Conservation (phyloP, 2,113 vertebrate species). For the Balaenoptera acutorostrata region DNA sequence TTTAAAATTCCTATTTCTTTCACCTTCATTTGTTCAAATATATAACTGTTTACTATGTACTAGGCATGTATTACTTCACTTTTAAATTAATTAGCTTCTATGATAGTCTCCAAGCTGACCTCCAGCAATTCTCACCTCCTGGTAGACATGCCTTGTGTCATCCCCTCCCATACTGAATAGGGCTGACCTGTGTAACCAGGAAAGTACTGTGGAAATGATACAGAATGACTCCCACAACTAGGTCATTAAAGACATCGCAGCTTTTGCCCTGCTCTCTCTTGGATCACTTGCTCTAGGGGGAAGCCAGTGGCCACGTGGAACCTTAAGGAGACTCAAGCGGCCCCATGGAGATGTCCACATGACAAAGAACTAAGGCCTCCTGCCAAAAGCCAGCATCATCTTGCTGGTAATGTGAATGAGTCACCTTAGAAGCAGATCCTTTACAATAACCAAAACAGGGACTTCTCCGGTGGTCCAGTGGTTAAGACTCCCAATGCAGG, state of each 20-base stretch:
- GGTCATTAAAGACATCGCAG: too few species aligned
- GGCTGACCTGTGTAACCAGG: neutral
- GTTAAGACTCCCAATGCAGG: too few species aligned
- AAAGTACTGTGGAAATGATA: neutral
- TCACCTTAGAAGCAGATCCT: neutral
- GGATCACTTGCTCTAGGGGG: neutral
- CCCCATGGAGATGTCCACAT: neutral
- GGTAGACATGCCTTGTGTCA: neutral
- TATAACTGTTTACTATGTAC: neutral
- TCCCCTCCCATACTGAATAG: neutral
- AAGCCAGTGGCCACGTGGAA: neutral
- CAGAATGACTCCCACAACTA: neutral
- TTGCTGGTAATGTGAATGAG: neutral
- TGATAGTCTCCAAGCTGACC: neutral
- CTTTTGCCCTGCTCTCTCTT: neutral
- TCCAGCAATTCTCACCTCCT: neutral
- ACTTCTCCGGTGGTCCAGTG: too few species aligned
- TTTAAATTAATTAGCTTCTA: neutral
- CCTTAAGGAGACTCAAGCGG: neutral
- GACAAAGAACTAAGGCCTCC: neutral
- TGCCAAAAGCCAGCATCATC: neutral
- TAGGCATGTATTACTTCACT: neutral
- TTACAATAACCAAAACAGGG: neutral
- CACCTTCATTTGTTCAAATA: neutral
- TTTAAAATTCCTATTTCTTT: neutral